Evolutionary conservation across 1,140 invertebrate species (phyloP), one percentile per base, ranked within the genome.

Genomic region (Portunus trituberculatus): DNA sequence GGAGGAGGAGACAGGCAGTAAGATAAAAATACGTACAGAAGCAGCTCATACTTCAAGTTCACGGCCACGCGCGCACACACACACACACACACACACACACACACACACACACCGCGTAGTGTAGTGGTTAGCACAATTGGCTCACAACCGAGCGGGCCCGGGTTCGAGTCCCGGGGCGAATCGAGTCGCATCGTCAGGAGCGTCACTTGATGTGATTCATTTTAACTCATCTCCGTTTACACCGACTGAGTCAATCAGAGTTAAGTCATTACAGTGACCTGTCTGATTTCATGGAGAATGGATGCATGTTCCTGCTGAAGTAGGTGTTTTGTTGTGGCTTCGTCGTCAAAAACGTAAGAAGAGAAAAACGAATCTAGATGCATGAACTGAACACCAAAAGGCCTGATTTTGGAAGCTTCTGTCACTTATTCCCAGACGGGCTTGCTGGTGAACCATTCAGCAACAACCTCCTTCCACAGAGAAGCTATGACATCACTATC

Each of bases 401-500:
- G 31, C 52, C 45, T 28, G 88, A 45, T 90, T 90, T 90, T 32
- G 29, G 10, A 28, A 14, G 12, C 48, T 90, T 46, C 14, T 31
- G n/a, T 39, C 88, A 31, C 48, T 90, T 90, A 39, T 90, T 90
- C 32, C 88, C 88, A 39, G 39, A 90, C 32, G n/a, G n/a, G n/a
- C n/a, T n/a, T n/a, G n/a, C 39, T 90, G 84, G 20, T 86, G 84
- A 86, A 86, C 10, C 28, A 86, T 86, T 29, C 84, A 86, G 14
- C 83, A 93, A 82, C 82, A 87, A 45, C 82, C 46, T 93, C 92
- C 84, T 93, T 93, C 45, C 92, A 93, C 82, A 86, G 92, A 31
- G 92, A 32, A 48, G 76, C 4, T 39, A 93, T 48, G 6, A 93
- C 92, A 88, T 94, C 93, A 94, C 46, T 8, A 89, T 52, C 93